Base-by-base conservation (phyloP, 2,797 vertebrate species). In the Balearica regulorum region DNA sequence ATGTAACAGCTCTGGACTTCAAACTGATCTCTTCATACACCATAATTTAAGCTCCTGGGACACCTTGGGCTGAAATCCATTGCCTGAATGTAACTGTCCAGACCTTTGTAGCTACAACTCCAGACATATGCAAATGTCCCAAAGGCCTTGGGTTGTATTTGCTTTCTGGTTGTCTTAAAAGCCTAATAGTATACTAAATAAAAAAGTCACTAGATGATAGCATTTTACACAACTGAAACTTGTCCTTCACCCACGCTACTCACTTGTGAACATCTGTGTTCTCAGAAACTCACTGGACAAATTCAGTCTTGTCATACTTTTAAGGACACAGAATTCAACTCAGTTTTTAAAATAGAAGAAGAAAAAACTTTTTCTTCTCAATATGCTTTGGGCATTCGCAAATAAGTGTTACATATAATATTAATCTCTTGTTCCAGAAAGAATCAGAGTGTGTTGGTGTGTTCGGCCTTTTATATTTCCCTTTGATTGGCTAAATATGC, bases 401-500 rank as follows among this genome's bases (percentile, higher is more conserved):
- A 82, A 5, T 70, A 66, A 66, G 4, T 18, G 4, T 66, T 89
- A n/a, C 28, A 66, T 55, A n/a, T 41, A 90, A 51, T 48, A 72
- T 61, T 84, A 88, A 82, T 84, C 48, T 66, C 62, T 79, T 87
- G 35, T 73, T 75, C 71, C 64, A 84, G 53, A 44, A 94, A 78
- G 48, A 76, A 77, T 62, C 62, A 39, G 49, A 86, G 68, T 39
- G 49, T 1, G 13, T 92, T 80, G 80, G 75, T 75, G 88, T 83
- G 7, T 79, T 94, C 0, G 1, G 22, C 37, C 80, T 86, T 96
- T 93, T 68, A 13, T 51, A 24, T 58, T 89, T 90, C 41, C 48
- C 33, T 89, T 95, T 93, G 46, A 65, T 75, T 90, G 83, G 64
- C 33, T 90, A 86, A 93, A 72, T 66, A 62, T 31, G 35, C 35